These are phyloP conservation scores for Recurvirostra avosetta DNA, from an alignment of 2,113 vertebrate species.

Conservation along the genomic window DNA sequence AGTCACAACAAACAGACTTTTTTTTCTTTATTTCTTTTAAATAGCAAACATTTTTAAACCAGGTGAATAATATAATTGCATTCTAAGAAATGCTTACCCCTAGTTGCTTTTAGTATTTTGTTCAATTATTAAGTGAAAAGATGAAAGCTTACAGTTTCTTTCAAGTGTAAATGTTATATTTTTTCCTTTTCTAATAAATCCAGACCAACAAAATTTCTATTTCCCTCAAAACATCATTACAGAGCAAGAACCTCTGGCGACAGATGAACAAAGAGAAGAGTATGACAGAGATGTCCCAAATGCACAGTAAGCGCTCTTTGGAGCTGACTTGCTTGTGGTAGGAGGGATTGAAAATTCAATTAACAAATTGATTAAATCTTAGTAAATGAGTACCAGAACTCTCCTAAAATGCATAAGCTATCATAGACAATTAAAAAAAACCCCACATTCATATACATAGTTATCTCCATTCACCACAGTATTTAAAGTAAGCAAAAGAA, in stretches of 20 bases:
- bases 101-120: conserved; percentile 65
- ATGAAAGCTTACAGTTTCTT: conserved; percentile 70
- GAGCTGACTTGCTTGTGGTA: conserved; percentile 57
- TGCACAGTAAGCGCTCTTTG: conserved; percentile 51
- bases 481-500: conserved; percentile 64
- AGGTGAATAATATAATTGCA: conserved; percentile 70
- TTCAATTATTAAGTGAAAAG: conserved; percentile 71
- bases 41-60: conserved; percentile 66
- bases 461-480: conserved; percentile 75
- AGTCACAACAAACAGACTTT: conserved; percentile 55
- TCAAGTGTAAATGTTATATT: conserved; percentile 59
- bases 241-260: conserved; percentile 72
- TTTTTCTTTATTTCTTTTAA: not conserved
- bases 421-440: conserved; percentile 70
- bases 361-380: conserved; percentile 73
- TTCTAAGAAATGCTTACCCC: conserved; percentile 64
- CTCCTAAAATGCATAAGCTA: conserved; percentile 77
- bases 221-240: conserved; percentile 68
- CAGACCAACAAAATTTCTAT: conserved; percentile 56
- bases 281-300: conserved; percentile 63
- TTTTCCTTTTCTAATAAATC: conserved; percentile 68
- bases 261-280: conserved; percentile 67
- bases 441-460: conserved; percentile 73
- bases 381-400: conserved; percentile 65
- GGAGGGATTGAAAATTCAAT: conserved; percentile 62